These are phyloP conservation scores for Rallus crepitans DNA, from an alignment of 2,797 vertebrate genomes.

Conservation along the genomic window DNA sequence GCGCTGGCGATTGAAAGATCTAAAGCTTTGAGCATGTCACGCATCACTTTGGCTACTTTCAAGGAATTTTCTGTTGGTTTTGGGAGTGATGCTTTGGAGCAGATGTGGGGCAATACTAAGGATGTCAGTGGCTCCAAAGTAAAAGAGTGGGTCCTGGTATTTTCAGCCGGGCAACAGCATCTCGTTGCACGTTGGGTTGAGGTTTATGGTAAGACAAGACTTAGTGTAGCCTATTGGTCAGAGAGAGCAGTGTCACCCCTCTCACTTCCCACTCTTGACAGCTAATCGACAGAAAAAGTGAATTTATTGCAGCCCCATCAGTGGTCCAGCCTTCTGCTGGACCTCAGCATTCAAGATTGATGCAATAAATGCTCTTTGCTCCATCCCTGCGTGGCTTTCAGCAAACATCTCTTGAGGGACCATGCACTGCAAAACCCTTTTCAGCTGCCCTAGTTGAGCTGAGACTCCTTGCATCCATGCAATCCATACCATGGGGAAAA, in stretches of 20 bases:
- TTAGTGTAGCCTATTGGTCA: background rate
- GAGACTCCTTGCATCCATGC: background rate
- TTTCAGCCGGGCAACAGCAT: background rate
- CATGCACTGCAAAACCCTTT: fast-evolving
- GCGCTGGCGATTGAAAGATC: fast-evolving
- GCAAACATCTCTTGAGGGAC: background rate
- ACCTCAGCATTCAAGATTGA: background rate
- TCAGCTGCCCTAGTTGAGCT: background rate
- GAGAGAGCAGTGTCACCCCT: background rate
- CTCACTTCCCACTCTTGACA: background rate
- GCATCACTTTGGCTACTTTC: background rate
- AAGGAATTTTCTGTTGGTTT: background rate
- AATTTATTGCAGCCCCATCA: slow-evolving; percentile 19
- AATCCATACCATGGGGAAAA: background rate
- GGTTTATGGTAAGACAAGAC: background rate
- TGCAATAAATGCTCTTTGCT: background rate
- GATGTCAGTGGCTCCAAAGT: background rate
- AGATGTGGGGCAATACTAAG: fast-evolving
- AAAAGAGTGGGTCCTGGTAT: background rate
- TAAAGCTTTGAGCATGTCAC: fast-evolving
- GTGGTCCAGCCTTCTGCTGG: background rate
- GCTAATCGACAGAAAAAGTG: slow-evolving; percentile 29
- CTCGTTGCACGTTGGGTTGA: fast-evolving
- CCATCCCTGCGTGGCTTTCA: background rate
- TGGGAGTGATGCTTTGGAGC: background rate